A percentile compares a stretch with the other conserved stretches of the same genome.
Conservation (phyloP, 2,113 vertebrate genomes). For the Rafetus swinhoei region DNA sequence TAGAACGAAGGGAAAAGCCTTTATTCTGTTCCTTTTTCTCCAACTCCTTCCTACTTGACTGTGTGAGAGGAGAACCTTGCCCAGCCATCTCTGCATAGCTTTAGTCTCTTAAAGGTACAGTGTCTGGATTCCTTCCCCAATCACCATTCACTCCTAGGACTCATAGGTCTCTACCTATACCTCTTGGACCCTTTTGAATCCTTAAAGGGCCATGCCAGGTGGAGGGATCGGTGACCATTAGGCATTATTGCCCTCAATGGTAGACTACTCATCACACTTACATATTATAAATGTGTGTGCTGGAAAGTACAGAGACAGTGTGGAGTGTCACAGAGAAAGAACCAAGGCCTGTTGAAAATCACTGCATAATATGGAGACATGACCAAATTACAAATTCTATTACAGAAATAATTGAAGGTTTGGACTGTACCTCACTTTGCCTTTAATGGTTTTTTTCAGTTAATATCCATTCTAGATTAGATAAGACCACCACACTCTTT, state of each 20-base stretch:
- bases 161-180: neutral
- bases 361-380: neutral
- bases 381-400: neutral
- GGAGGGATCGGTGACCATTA: neutral
- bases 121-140: neutral
- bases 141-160: neutral
- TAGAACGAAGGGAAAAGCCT: neutral
- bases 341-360: slow-evolving; percentile 8
- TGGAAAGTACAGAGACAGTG: neutral
- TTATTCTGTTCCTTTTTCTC: neutral
- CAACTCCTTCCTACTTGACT: neutral
- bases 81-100: neutral
- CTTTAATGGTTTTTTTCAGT: slow-evolving; percentile 5
- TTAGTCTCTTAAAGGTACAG: neutral
- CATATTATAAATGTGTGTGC: slow-evolving; percentile 3
- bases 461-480: neutral
- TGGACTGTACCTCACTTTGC: slow-evolving; percentile 18
- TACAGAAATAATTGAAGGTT: slow-evolving; percentile 16
- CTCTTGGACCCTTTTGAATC: neutral
- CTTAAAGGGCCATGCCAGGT: neutral
- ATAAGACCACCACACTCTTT: slow-evolving; percentile 7
- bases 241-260: neutral
- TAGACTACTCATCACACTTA: neutral
- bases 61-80: neutral
- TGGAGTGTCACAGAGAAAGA: slow-evolving; percentile 18